Evolutionary conservation across 2,797 vertebrate genomes (phyloP).

Genomic region (Cyclopterus lumpus): DNA sequence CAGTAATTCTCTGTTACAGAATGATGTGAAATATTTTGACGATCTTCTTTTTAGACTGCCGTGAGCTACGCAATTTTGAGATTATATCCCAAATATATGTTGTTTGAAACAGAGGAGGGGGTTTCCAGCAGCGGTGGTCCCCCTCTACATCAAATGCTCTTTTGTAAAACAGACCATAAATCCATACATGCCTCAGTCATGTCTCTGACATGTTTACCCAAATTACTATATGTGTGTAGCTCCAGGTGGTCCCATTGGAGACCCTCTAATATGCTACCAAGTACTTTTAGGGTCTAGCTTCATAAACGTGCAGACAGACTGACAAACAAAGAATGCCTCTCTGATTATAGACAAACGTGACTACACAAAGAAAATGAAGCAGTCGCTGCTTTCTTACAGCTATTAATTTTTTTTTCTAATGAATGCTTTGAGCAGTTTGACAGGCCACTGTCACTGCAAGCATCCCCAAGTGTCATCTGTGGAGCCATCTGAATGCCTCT

Average conservation of each 20-base stretch:
- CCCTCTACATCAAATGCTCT: constrained; percentile 31
- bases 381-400: background rate
- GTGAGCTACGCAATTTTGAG: constrained; percentile 10
- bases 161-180: constrained; percentile 48
- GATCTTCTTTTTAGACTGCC: constrained; percentile 1
- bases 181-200: constrained; percentile 10
- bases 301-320: constrained; percentile 4
- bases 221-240: constrained; percentile 12
- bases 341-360: constrained; percentile 33
- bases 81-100: constrained; percentile 34
- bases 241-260: constrained; percentile 17
- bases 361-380: background rate
- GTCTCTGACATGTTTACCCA: constrained; percentile 19
- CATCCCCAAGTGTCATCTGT: constrained; percentile 20
- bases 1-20: background rate
- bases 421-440: constrained; percentile 17
- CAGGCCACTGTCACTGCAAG: constrained; percentile 16
- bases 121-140: constrained; percentile 36
- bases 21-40: background rate
- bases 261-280: background rate
- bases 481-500: constrained; percentile 25
- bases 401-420: background rate
- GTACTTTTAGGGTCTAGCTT: background rate
- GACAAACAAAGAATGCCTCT: constrained; percentile 3
- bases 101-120: constrained; percentile 25